phyloP scores from a whole-genome alignment of 2,797 vertebrate species.

The Pipistrellus kuhlii region DNA sequence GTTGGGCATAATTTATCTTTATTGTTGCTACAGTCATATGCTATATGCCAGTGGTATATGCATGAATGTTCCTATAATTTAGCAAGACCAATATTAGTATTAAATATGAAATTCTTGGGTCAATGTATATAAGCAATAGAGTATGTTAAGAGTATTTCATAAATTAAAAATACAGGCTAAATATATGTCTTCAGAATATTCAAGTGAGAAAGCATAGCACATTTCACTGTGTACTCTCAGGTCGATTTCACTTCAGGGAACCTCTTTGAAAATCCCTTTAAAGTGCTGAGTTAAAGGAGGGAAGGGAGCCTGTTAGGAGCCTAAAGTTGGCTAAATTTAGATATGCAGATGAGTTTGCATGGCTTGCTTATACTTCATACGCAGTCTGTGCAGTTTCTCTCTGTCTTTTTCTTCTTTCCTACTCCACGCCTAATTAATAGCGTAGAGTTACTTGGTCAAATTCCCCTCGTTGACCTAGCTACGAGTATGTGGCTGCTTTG shows the following conservation, averaged over 20 bases:
- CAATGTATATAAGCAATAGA: neutral
- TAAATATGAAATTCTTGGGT: neutral
- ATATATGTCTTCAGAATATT: conserved; percentile 34
- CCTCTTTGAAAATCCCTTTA: conserved; percentile 63
- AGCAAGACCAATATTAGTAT: neutral
- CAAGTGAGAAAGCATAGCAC: conserved; percentile 55
- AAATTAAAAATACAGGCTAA: conserved; percentile 52
- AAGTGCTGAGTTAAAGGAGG: conserved; percentile 74
- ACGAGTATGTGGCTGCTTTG: neutral
- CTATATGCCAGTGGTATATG: neutral
- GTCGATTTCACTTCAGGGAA: conserved; percentile 65
- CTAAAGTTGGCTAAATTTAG: conserved; percentile 68
- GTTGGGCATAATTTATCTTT: neutral
- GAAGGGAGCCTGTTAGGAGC: conserved; percentile 43
- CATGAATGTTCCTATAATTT: neutral
- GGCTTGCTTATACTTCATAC: conserved; percentile 52
- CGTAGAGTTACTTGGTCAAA: conserved; percentile 41
- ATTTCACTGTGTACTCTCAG: conserved; percentile 69
- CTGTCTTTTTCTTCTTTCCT: neutral
- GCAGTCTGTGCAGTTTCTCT: conserved; percentile 12
- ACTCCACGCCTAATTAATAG: conserved; percentile 55
- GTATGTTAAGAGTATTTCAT: neutral
- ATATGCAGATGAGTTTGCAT: conserved; percentile 68
- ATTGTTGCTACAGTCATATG: neutral
- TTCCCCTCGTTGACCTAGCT: conserved; percentile 33